phyloP scores from a whole-genome alignment of 2,888 invertebrate species.

The Tuberolachnus salignus region DNA sequence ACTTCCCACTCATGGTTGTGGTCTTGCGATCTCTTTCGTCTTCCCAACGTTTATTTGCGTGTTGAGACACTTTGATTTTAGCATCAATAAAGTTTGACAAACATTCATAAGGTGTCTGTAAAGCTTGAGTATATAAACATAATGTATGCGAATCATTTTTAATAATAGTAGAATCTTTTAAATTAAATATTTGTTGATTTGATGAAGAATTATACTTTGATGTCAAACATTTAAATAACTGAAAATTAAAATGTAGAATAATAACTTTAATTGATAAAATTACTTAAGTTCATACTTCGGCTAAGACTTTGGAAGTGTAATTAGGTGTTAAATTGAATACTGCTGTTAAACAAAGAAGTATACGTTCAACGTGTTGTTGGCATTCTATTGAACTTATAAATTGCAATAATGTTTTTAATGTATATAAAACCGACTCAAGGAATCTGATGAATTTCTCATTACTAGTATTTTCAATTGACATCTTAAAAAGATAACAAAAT shows the following conservation, averaged over 20 bases:
- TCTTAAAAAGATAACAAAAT: slow-evolving; percentile 65
- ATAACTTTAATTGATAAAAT: background rate
- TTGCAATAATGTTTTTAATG: slow-evolving; percentile 74
- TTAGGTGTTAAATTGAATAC: slow-evolving; percentile 45
- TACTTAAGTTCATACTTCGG: slow-evolving; percentile 28
- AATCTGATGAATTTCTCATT: slow-evolving; percentile 77
- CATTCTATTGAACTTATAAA: slow-evolving; percentile 74
- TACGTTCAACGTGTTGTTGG: slow-evolving; percentile 78
- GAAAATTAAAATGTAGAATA: slow-evolving; percentile 3
- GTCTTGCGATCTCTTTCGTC: slow-evolving; percentile 44
- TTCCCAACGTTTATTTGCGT: slow-evolving; percentile 52
- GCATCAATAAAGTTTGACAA: slow-evolving; percentile 47
- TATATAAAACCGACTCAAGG: slow-evolving; percentile 70
- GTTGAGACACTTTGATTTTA: slow-evolving; percentile 42
- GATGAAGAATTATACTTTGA: slow-evolving; percentile 26
- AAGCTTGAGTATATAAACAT: slow-evolving; percentile 41
- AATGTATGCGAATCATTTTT: slow-evolving; percentile 31
- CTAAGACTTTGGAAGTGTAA: slow-evolving; percentile 29
- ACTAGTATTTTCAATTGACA: slow-evolving; percentile 76
- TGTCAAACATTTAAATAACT: slow-evolving; percentile 46
- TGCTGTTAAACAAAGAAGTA: slow-evolving; percentile 65
- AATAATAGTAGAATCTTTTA: slow-evolving; percentile 11
- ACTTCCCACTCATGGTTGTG: slow-evolving; percentile 41
- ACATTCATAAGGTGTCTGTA: slow-evolving; percentile 47
- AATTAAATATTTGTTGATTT: slow-evolving; percentile 25